phyloP scores from a whole-genome alignment of 2,888 invertebrate species.

The Tortrix viridana region DNA sequence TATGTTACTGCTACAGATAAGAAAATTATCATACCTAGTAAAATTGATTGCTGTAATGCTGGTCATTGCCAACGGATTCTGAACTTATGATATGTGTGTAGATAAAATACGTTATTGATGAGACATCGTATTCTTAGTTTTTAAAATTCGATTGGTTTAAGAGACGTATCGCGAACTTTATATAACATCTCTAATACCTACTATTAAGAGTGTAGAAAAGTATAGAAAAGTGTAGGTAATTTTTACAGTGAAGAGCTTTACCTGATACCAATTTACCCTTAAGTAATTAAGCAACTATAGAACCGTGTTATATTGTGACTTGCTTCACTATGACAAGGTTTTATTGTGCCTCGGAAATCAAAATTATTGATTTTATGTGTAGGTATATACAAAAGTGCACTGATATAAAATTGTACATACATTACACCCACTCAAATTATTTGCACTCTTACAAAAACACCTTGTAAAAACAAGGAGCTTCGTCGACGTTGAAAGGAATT shows the following conservation, averaged over 20 bases:
- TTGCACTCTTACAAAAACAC: conserved; percentile 22
- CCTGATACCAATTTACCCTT: too few relatives aligned
- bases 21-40: too few relatives aligned
- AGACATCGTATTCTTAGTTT: too few relatives aligned
- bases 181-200: background rate
- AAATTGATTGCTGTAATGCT: too few relatives aligned
- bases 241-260: conserved; percentile 30
- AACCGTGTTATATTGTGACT: too few relatives aligned
- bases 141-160: background rate
- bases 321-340: too few relatives aligned
- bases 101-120: too few relatives aligned
- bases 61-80: too few relatives aligned
- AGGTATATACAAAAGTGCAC: conserved; percentile 30
- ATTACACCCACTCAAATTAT: conserved; percentile 32
- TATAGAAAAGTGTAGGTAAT: conserved; percentile 15
- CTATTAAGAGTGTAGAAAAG: conserved; percentile 29
- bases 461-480: conserved; percentile 18
- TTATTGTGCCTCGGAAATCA: too few relatives aligned
- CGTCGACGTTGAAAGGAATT: conserved; percentile 20
- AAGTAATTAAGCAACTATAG: too few relatives aligned
- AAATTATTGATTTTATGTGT: background rate
- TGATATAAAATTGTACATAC: conserved; percentile 26
- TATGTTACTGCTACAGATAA: too few relatives aligned
- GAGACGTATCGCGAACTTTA: conserved; percentile 31
- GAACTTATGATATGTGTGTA: too few relatives aligned